These are phyloP conservation scores for Anagyrus pseudococci DNA, from an alignment of 2,888 invertebrate species.

Conservation along the genomic window DNA sequence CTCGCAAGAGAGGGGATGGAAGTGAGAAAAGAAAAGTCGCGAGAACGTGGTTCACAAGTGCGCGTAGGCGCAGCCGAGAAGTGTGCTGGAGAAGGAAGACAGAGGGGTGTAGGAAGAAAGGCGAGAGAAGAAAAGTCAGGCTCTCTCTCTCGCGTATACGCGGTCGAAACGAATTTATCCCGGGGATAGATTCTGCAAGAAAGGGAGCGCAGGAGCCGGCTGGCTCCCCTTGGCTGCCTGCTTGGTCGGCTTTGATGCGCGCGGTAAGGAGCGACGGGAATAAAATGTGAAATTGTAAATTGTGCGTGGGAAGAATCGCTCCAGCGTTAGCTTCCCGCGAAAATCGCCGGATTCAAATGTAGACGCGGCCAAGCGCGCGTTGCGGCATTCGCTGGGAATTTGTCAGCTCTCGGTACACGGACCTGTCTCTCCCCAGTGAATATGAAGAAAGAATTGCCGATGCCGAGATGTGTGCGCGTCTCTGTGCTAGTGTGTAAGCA, in stretches of 20 bases:
- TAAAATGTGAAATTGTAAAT: constrained; percentile 62
- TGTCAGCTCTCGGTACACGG: constrained; percentile 53
- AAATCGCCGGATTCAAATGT: constrained; percentile 57
- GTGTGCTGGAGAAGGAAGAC: background rate
- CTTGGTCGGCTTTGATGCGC: constrained; percentile 30
- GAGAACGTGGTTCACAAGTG: background rate
- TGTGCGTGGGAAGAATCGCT: constrained; percentile 62
- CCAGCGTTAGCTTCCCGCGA: constrained; percentile 49
- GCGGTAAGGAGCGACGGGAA: constrained; percentile 56
- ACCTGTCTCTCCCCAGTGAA: constrained; percentile 59
- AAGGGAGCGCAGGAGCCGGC: background rate
- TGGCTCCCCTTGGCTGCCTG: background rate
- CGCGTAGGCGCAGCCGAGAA: background rate
- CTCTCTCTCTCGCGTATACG: constrained; percentile 1
- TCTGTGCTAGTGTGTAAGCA: constrained; percentile 18
- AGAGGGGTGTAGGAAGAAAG: constrained; percentile 3
- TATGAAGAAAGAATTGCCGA: constrained; percentile 56
- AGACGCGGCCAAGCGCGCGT: constrained; percentile 50
- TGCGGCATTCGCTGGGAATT: constrained; percentile 48
- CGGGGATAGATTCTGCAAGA: constrained; percentile 1
- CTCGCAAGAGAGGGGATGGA: too few relatives aligned
- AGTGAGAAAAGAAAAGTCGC: background rate
- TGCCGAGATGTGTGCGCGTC: constrained; percentile 34
- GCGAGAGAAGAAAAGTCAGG: constrained; percentile 7
- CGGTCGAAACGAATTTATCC: constrained; percentile 53